A percentile compares a stretch with the other conserved stretches of the same genome.
These are phyloP conservation scores for Sphaeramia orbicularis DNA, from an alignment of 2,797 vertebrate species.

Conservation along the genomic window DNA sequence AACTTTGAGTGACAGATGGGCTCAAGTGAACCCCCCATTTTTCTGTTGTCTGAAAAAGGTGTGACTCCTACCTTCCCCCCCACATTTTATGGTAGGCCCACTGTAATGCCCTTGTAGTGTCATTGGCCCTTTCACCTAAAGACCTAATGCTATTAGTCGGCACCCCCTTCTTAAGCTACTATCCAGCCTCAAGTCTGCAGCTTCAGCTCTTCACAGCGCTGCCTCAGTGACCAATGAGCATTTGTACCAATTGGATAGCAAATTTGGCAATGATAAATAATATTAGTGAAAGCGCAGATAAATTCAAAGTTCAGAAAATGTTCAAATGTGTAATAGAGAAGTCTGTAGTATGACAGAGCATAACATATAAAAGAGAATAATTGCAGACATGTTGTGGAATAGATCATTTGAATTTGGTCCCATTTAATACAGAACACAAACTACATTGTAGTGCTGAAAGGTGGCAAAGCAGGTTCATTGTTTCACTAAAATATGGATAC, in stretches of 20 bases:
- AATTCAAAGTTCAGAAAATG: too few species aligned
- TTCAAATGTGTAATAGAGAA: too few species aligned
- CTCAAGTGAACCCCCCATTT: background rate
- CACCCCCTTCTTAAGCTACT: conserved; percentile 39
- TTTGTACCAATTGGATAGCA: background rate
- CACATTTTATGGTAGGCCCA: background rate
- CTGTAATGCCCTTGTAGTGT: conserved; percentile 45
- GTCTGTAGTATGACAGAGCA: background rate
- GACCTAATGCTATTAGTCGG: conserved; percentile 64
- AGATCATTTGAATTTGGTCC: too few species aligned
- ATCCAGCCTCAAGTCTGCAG: conserved; percentile 35
- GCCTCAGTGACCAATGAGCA: conserved; percentile 34
- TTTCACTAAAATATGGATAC: background rate
- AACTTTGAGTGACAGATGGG: background rate
- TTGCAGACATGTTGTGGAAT: too few species aligned
- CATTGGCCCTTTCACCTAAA: conserved; percentile 55
- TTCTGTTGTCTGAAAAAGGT: too few species aligned
- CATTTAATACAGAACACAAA: too few species aligned
- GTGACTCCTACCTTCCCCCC: too few species aligned
- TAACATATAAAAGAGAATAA: too few species aligned
- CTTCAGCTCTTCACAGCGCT: conserved; percentile 30
- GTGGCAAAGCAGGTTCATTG: background rate
- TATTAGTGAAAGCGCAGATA: too few species aligned
- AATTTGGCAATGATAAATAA: too few species aligned
- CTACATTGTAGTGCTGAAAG: too few species aligned